Evolutionary conservation across 1,140 invertebrate species (phyloP).

Genomic region (Brachionus manjavacas): DNA sequence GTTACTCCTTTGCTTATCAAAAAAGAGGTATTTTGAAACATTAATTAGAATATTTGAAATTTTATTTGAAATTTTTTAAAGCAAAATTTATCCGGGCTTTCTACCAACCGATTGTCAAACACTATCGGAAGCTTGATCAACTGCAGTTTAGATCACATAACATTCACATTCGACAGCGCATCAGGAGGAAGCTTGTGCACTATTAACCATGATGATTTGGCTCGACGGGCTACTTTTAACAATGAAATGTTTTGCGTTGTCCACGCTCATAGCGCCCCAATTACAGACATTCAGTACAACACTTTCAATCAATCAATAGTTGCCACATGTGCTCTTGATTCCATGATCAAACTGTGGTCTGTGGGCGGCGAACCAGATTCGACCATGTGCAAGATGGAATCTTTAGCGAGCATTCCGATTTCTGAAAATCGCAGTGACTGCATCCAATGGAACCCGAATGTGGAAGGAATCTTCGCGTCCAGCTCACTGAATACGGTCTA

Average conservation of each 20-base stretch:
- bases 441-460: slow-evolving; percentile 37
- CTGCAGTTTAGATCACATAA: slow-evolving; percentile 30
- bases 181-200: slow-evolving; percentile 40
- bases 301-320: slow-evolving; percentile 18
- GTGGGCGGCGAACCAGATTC: neutral
- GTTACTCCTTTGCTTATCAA: slow-evolving; percentile 19
- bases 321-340: slow-evolving; percentile 34
- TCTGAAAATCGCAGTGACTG: slow-evolving; percentile 20
- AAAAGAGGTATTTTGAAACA: slow-evolving; percentile 16
- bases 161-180: slow-evolving; percentile 26
- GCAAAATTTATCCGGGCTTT: slow-evolving; percentile 28
- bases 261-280: slow-evolving; percentile 24
- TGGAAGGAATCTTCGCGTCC: neutral
- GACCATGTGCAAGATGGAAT: neutral
- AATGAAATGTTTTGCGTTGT: slow-evolving; percentile 7
- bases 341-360: slow-evolving; percentile 8
- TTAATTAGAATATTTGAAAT: neutral
- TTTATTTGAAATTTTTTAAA: slow-evolving; percentile 8
- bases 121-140: slow-evolving; percentile 25
- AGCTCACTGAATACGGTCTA: slow-evolving; percentile 13
- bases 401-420: neutral
- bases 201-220: slow-evolving; percentile 17
- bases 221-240: neutral
- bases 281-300: slow-evolving; percentile 41
- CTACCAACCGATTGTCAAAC: slow-evolving; percentile 34